Evolutionary conservation across 2,797 vertebrate species (phyloP), one percentile per base, ranked within the genome.

Genomic region (Eleutherodactylus coqui): DNA sequence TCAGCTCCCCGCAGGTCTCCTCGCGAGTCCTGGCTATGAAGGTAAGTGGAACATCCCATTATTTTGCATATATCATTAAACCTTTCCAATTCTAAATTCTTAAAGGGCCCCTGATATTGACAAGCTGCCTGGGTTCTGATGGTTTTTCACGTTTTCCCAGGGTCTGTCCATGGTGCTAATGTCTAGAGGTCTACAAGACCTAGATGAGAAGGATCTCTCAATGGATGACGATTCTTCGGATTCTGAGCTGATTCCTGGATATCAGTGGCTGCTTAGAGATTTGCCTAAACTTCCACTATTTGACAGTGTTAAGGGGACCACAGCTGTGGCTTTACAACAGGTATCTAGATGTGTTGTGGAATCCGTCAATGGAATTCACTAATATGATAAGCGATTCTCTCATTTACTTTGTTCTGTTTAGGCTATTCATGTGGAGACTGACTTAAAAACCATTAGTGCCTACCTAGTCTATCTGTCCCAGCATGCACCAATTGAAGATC

Each of bases 351-450:
- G 36, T 70, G 29, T 64, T 64, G 4, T 29, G 62, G 62, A 6
- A 1, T 4, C 4, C 29, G 0, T 38, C 24, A 5, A 69, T 69
- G 34, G 34, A 5, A 38, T 10, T 69, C 0, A 8, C 27, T 14
- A 29, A 32, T 16, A 32, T 27, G n/a, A 2, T 27, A 2, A 27
- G 10, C 2, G 24, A 7, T 1, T 73, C 38, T 60, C 19, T 19
- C 1, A 13, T 5, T 49, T 53, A 1, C 24, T 8, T 41, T 70
- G 21, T 41, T 49, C 2, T 47, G 76, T 38, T 51, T 85, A 99
- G 98, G 98, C 98, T 81, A 97, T 99, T 90, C 98, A 99, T 90
- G 96, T 99, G 97, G 98, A 99, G 93, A 99, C 98, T 0, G 97
- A 99, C 88, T 97, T 97, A 0, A 97, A 98, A 91, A 98, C 97